Percentiles rank a stretch among this genome's conserved stretches.
These are phyloP conservation scores for Mesorhabditis sp. DNA, from an alignment of 2,888 invertebrate genomes.

Conservation along the genomic window DNA sequence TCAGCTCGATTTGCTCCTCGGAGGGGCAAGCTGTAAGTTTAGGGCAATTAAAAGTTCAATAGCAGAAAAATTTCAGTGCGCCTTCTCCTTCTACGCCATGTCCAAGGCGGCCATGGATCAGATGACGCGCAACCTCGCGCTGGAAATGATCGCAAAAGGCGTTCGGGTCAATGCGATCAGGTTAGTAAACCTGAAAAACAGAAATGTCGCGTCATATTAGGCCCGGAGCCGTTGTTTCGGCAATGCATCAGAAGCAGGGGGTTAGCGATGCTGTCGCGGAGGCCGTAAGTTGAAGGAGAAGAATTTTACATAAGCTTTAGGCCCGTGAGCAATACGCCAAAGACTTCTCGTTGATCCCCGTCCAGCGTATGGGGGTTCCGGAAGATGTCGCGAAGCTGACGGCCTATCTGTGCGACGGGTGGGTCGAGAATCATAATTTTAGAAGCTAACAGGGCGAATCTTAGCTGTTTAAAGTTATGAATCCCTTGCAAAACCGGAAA, in stretches of 20 bases:
- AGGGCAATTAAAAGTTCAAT: neutral
- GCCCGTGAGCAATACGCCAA: neutral
- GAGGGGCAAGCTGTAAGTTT: neutral
- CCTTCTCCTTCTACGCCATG: neutral
- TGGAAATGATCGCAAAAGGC: neutral
- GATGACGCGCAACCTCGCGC: neutral
- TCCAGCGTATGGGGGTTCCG: neutral
- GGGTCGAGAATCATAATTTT: too few species aligned
- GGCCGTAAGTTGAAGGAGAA: too few species aligned
- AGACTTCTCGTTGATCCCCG: neutral
- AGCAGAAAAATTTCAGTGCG: neutral
- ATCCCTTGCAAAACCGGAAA: too few species aligned
- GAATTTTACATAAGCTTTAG: neutral
- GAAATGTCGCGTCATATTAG: neutral
- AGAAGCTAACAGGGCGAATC: too few species aligned
- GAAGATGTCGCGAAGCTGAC: neutral
- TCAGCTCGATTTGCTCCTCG: neutral
- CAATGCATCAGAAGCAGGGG: neutral
- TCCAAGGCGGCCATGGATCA: neutral
- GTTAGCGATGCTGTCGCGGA: neutral
- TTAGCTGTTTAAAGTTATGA: too few species aligned
- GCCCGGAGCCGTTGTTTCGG: neutral
- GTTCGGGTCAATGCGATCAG: conserved; percentile 1
- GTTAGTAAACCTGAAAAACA: neutral
- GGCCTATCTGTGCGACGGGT: neutral